Evolutionary conservation across 1,140 invertebrate genomes (phyloP).

Genomic region (Apocrypta bakeri): DNA sequence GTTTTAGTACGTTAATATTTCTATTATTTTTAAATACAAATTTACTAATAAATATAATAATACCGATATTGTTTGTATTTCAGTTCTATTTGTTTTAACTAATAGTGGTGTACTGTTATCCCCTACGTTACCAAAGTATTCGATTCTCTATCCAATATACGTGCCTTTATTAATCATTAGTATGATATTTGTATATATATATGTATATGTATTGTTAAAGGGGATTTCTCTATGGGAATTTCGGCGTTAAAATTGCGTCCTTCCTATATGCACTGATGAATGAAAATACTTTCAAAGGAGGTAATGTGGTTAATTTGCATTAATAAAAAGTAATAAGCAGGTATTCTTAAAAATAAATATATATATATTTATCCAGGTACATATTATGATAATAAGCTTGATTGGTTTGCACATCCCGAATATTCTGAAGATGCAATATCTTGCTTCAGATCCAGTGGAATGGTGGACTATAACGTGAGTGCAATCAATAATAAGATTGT

Average conservation of each 20-base stretch:
- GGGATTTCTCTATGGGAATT: slow-evolving; percentile 5
- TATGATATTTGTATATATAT: too few species aligned
- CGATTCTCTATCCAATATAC: not conserved
- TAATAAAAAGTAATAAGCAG: not conserved
- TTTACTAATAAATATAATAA: not conserved
- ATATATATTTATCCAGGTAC: not conserved
- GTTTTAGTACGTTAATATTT: slow-evolving; percentile 12
- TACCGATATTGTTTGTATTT: not conserved
- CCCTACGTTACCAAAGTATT: slow-evolving; percentile 2
- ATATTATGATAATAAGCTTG: not conserved
- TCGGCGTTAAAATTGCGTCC: slow-evolving; percentile 7
- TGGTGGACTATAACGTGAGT: not conserved
- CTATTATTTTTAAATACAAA: not conserved
- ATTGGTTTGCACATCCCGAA: slow-evolving; percentile 2
- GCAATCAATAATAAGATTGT: not conserved
- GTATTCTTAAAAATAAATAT: not conserved
- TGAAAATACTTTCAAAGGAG: slow-evolving; percentile 11
- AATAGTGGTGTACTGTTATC: not conserved
- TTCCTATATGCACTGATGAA: slow-evolving; percentile 9
- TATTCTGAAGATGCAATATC: not conserved
- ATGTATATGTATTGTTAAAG: slow-evolving; percentile 4
- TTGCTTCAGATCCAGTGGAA: not conserved
- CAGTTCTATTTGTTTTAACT: not conserved
- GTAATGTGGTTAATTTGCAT: not conserved
- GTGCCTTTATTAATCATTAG: not conserved